These are phyloP conservation scores for Odobenus rosmarus DNA, from an alignment of 2,113 vertebrate species.

Conservation along the genomic window DNA sequence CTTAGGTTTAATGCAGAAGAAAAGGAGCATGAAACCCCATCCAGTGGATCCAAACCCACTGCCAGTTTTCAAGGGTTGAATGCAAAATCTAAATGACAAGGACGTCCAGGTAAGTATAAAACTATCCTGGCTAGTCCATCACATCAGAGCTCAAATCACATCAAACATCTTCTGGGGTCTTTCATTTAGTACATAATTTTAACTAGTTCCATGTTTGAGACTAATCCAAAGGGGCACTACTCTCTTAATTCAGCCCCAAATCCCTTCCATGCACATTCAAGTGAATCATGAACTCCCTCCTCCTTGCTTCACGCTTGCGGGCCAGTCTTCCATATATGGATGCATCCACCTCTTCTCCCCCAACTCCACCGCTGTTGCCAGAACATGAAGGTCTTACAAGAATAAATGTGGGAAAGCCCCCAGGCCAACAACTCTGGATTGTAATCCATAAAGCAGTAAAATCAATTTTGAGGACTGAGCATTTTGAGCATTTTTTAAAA, in stretches of 20 bases:
- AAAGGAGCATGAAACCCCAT: neutral
- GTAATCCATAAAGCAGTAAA: neutral
- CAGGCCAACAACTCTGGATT: neutral
- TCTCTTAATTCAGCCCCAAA: neutral
- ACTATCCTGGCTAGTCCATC: neutral
- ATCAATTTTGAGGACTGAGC: neutral
- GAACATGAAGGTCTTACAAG: neutral
- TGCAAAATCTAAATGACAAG: neutral
- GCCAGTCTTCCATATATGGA: neutral
- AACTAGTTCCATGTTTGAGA: neutral
- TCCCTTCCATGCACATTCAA: neutral
- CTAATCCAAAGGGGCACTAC: neutral
- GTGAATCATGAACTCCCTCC: neutral
- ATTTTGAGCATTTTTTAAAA: neutral
- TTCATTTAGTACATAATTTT: neutral
- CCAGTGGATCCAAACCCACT: neutral
- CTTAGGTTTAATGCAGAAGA: neutral
- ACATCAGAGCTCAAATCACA: neutral
- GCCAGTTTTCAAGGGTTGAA: neutral
- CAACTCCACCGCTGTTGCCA: neutral
- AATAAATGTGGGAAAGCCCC: neutral
- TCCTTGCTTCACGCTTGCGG: neutral
- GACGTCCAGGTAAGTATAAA: neutral
- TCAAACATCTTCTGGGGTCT: neutral
- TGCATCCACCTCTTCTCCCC: neutral